These are phyloP conservation scores for Benthochromis sp. DNA, from an alignment of 2,113 vertebrate genomes.

Conservation along the genomic window DNA sequence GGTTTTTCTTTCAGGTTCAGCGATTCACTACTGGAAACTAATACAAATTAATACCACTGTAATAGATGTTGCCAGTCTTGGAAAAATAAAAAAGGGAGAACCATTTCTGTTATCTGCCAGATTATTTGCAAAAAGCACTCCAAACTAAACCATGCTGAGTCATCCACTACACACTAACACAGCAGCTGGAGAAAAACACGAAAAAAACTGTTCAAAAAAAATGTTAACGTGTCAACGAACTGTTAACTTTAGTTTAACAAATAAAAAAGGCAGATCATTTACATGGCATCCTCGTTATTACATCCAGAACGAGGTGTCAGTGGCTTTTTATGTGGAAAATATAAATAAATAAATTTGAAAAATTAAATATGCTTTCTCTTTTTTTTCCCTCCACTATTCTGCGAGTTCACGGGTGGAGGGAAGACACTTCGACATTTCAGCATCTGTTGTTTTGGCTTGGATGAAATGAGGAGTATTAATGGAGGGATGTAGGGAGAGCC, in stretches of 20 bases:
- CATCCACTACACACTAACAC: not conserved
- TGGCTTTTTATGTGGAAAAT: not conserved
- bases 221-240: not conserved
- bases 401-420: not conserved
- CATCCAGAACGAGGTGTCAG: not conserved
- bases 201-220: not conserved
- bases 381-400: not conserved
- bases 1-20: not conserved
- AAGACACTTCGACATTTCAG: constrained; percentile 21
- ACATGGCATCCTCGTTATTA: not conserved
- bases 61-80: not conserved
- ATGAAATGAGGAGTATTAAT: constrained; percentile 33
- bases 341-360: not conserved
- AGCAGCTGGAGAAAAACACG: not conserved
- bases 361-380: not conserved
- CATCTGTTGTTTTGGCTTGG: constrained; percentile 47
- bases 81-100: not conserved
- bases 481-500: constrained; percentile 27
- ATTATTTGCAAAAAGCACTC: not conserved
- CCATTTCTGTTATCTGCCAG: not conserved
- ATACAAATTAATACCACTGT: not conserved
- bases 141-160: not conserved
- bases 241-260: not conserved
- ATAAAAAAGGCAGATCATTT: not conserved
- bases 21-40: not conserved